Base-by-base conservation (phyloP, 1,140 invertebrate genomes). In the Bombus soroeensis region DNA sequence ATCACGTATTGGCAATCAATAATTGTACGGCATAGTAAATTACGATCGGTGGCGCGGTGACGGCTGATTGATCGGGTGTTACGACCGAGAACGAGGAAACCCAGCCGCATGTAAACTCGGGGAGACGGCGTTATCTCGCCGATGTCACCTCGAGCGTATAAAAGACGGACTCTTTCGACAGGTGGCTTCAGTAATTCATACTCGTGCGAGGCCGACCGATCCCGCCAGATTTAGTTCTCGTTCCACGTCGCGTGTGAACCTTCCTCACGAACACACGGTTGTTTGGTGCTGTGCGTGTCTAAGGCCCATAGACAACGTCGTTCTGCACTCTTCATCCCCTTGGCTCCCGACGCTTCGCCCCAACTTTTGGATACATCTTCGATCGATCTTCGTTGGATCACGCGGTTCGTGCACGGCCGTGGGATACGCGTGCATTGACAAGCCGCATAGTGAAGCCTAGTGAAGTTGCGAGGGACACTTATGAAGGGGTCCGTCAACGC, bases 401-500 rank as follows among this genome's bases (percentile, higher is more conserved):
- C 32, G 37, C 53, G 43, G 32, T 57, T 41, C 43, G 84, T 68
- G 78, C 78, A 74, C 78, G 83, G 13, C 22, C 47, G 53, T 72
- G 57, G 13, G 53, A 66, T 15, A 81, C 66, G 81, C 74, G 80
- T 53, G 74, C 73, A 81, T 64, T 80, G 74, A 73, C 47, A 37
- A 59, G 39, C 62, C 59, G 64, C 47, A 81, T 75, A 90, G 86
- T 88, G 82, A 87, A 74, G 59, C 39, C 70, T 15, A 59, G 62
- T 80, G 62, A 62, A 72, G 83, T 82, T 18, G 87, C 85, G 90
- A 91, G 75, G 90, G 91, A 93, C 85, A 93, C 92, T 94, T 94
- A 94, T 94, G 94, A 94, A 92, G 93, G 92, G 90, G 76, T 89
- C 86, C 87, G 89, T 88, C 87, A 86, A 89, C 81, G 80, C 87